These are phyloP conservation scores for Acanthiza pusilla DNA, from an alignment of 2,797 vertebrate genomes.

Conservation along the genomic window DNA sequence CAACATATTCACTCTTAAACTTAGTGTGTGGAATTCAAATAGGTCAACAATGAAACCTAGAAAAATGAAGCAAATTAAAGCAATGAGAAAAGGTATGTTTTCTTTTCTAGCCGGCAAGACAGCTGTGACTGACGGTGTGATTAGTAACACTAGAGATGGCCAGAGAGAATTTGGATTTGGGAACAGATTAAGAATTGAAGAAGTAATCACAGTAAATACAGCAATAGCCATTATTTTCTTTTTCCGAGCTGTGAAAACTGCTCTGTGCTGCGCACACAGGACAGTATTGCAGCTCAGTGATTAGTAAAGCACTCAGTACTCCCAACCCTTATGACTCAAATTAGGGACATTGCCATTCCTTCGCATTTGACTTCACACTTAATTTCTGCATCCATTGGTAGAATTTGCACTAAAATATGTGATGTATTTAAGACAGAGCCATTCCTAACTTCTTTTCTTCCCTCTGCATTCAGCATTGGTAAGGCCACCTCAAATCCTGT, in stretches of 20 bases:
- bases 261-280: rapidly evolving
- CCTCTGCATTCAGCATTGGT: too few relatives aligned
- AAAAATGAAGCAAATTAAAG: background rate
- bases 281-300: background rate
- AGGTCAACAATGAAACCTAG: background rate
- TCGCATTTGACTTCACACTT: background rate
- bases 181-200: background rate
- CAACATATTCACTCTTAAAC: background rate
- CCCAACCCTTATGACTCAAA: too few relatives aligned
- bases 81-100: background rate
- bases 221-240: background rate
- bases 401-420: background rate
- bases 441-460: background rate
- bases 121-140: too few relatives aligned
- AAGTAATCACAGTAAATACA: background rate
- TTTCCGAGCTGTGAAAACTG: background rate
- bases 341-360: background rate
- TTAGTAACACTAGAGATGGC: background rate
- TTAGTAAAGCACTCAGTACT: background rate
- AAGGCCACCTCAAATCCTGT: background rate
- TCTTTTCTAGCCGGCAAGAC: background rate
- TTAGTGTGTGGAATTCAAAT: background rate
- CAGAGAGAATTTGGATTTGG: background rate
- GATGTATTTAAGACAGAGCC: background rate
- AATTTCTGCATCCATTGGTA: background rate